Base-by-base conservation (phyloP, 2,797 vertebrate genomes). In the Takifugu rubripes region DNA sequence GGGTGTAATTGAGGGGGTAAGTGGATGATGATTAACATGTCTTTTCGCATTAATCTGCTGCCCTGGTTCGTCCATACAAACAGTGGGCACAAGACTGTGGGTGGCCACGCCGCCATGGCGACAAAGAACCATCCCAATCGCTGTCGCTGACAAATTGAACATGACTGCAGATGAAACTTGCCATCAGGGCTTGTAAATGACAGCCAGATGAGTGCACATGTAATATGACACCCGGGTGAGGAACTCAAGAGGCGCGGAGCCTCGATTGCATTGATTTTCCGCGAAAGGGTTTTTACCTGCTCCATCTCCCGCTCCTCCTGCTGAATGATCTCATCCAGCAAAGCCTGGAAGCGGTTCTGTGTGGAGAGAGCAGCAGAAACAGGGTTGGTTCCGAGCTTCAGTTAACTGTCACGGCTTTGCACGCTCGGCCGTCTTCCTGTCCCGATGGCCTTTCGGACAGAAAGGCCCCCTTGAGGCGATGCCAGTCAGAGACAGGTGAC, bases 281-380 rank as follows among this genome's bases (percentile, higher is more conserved):
- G 36, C 14, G 26, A 55, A 79, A 63, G 58, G 42, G 49, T 44
- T 67, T 85, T 89, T 76, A 96, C 95, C 93, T 98, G 95, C 79
- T 97, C 94, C 85, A 96, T 97, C 87, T 98, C 95, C 49, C 92
- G 83, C 54, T 97, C 96, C 77, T 99, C 96, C 72, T 99, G 96
- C 79, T 95, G 94, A 69, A 96, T 93, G 75, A 98, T 96, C 61
- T 97, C 95, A 84, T 96, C 93, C 82, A 99, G 81, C 82, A 94
- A 90, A 1, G 95, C 94, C 83, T 98, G 96, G 75, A 98, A 95
- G 49, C 97, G 95, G 52, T 94, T 97, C 94, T 97, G 84, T 42
- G 67, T 60, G 45, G 49, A 52, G 51, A 43, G 45, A 64, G 58
- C 70, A 7, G 57, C 40, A 74, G 61, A 73, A 73, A 82, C 64